Percentiles rank a stretch among this genome's conserved stretches.
These are phyloP conservation scores for Ariolimax columbianus DNA, from an alignment of 2,888 invertebrate genomes.

Conservation along the genomic window DNA sequence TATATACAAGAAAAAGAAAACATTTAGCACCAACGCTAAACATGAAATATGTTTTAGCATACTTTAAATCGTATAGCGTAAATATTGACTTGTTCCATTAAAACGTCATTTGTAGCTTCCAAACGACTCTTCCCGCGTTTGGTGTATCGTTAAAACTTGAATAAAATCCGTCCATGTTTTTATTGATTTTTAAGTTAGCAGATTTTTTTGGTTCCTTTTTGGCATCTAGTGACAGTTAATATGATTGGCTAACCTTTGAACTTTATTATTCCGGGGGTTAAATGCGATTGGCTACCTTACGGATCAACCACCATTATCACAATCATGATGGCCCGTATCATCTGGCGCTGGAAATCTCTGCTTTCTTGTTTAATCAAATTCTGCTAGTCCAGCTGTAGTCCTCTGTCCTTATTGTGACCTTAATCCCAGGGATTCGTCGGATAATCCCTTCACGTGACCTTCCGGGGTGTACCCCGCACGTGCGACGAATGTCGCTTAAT, in stretches of 20 bases:
- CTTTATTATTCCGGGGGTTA: neutral
- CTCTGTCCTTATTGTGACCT: conserved; percentile 1
- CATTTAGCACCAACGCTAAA: too few species aligned
- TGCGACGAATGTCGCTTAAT: conserved; percentile 4
- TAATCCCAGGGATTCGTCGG: neutral
- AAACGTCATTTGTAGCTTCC: too few species aligned
- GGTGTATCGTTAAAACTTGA: too few species aligned
- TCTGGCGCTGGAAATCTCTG: neutral
- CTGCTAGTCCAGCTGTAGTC: neutral
- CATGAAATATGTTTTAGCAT: too few species aligned
- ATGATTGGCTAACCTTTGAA: neutral
- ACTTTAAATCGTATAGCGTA: too few species aligned
- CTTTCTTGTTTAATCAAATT: conserved; percentile 40
- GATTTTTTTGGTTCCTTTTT: too few species aligned
- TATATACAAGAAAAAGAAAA: too few species aligned
- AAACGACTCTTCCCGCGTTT: too few species aligned
- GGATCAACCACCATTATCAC: conserved; percentile 32
- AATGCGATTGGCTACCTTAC: conserved; percentile 28
- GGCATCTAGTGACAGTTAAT: too few species aligned
- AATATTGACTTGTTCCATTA: too few species aligned
- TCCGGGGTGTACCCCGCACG: neutral
- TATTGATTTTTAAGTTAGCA: too few species aligned
- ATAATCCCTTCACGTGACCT: conserved; percentile 34
- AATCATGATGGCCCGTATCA: neutral
- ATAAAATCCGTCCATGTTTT: too few species aligned